Conservation (phyloP, 1,140 invertebrate genomes). For the Armadillidium nasatum region DNA sequence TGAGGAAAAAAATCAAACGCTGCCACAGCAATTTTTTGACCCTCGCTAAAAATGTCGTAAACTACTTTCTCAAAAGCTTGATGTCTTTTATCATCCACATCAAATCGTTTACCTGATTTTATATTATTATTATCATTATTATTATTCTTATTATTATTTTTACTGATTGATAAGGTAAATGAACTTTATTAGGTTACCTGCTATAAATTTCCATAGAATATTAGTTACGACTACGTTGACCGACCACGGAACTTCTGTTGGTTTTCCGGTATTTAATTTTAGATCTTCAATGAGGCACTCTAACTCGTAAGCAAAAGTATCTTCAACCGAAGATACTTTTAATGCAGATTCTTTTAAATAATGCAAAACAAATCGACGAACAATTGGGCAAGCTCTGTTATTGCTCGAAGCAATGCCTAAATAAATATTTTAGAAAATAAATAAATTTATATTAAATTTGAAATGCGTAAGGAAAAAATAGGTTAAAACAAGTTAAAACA, state of each 20-base stretch:
- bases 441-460: too few species aligned
- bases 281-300: slow-evolving; percentile 7
- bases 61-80: slow-evolving; percentile 14
- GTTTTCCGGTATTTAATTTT: background rate
- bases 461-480: too few species aligned
- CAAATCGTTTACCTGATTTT: slow-evolving; percentile 8
- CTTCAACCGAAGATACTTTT: slow-evolving; percentile 6
- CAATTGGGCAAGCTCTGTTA: too few species aligned
- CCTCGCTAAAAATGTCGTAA: slow-evolving; percentile 12
- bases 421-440: too few species aligned
- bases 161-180: too few species aligned
- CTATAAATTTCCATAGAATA: slow-evolving; percentile 22
- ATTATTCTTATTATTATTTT: too few species aligned
- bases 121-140: too few species aligned
- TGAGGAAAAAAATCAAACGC: slow-evolving; percentile 11
- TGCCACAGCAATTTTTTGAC: slow-evolving; percentile 8
- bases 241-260: slow-evolving; percentile 6
- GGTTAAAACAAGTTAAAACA: too few species aligned
- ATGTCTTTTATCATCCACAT: slow-evolving; percentile 3
- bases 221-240: slow-evolving; percentile 19
- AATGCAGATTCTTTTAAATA: too few species aligned
- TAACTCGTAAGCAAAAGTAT: slow-evolving; percentile 13
- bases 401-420: too few species aligned
- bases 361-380: too few species aligned
- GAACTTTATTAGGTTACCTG: slow-evolving; percentile 13